Evolutionary conservation across 2,888 invertebrate genomes (phyloP), one percentile per base, ranked within the genome.

Genomic region (Drosophila silvestris): DNA sequence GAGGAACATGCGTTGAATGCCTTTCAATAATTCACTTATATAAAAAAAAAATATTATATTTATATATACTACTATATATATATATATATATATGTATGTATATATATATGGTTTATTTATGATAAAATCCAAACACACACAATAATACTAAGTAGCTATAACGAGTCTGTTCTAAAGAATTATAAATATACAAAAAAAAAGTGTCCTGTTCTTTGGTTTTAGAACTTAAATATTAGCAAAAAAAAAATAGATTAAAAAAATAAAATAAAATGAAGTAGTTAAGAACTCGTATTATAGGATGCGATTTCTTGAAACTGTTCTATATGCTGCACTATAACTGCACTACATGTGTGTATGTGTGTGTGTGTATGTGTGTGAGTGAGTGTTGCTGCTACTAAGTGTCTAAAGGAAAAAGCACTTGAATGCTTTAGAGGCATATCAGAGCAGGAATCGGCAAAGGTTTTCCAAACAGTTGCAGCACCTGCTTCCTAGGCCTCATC

Each of bases 1-100:
- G 90, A 90, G 90, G 90, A 90, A 90, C 90, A 90, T 90, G 83
- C 86, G 88, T 88, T 89, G 88, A 89, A 91, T 89, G 79, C 79
- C 66, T 62, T 71, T 77, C 63, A 61, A 76, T 66, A 67, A 70
- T 76, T 71, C 52, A 74, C 81, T 83, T 81, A 83, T 57, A 50
- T 72, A 68, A 75, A 61, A 70, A 79, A 85, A 73, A 83, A 85
- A 77, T 72, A 73, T 57, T 70, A 62, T 56, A 35, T 71, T 65
- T 54, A 64, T 60, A 57, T 61, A 58, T 52, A 53, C 41, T 53
- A 66, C 61, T 61, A 66, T 41, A 37, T 37, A 67, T 69, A 60
- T 47, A 64, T 61, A 67, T 69, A 60, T 59, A 47, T 50, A 52
- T 52, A 30, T 50, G 52, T 61, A 44, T 70, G 56, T 28, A 56